These are phyloP conservation scores for Orthosia cruda DNA, from an alignment of 2,888 invertebrate species.

Conservation along the genomic window DNA sequence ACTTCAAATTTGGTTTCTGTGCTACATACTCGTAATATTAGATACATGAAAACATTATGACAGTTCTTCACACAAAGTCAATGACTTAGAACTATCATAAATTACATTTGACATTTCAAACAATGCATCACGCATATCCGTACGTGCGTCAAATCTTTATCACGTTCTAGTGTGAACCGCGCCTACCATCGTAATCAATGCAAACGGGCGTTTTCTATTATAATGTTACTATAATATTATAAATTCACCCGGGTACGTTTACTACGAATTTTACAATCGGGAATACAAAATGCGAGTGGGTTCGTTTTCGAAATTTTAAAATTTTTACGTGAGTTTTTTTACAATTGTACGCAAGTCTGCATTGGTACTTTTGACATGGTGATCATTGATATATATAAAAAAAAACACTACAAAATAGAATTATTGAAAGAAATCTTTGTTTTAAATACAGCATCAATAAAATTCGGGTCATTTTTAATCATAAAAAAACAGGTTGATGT, in stretches of 20 bases:
- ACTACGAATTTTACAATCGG: conserved; percentile 75
- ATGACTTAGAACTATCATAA: conserved; percentile 36
- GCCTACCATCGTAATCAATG: conserved; percentile 65
- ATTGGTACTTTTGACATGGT: neutral
- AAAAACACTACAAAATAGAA: neutral
- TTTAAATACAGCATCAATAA: neutral
- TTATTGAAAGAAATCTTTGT: neutral
- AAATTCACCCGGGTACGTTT: conserved; percentile 72
- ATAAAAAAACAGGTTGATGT: conserved; percentile 18
- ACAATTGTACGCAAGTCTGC: conserved; percentile 53
- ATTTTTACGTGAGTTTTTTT: conserved; percentile 71
- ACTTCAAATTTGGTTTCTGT: too few relatives aligned
- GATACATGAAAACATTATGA: neutral
- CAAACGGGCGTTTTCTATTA: conserved; percentile 72
- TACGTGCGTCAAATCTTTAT: conserved; percentile 53
- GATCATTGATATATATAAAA: neutral
- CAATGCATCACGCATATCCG: conserved; percentile 51
- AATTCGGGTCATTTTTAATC: conserved; percentile 2
- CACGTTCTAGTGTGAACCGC: conserved; percentile 47
- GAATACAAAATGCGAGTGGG: conserved; percentile 73
- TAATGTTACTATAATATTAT: conserved; percentile 70
- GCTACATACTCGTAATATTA: neutral
- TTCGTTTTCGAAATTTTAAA: conserved; percentile 72
- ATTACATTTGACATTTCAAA: conserved; percentile 58
- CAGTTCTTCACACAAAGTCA: conserved; percentile 30